Conservation (phyloP, 1,140 invertebrate species). For the Mya arenaria region DNA sequence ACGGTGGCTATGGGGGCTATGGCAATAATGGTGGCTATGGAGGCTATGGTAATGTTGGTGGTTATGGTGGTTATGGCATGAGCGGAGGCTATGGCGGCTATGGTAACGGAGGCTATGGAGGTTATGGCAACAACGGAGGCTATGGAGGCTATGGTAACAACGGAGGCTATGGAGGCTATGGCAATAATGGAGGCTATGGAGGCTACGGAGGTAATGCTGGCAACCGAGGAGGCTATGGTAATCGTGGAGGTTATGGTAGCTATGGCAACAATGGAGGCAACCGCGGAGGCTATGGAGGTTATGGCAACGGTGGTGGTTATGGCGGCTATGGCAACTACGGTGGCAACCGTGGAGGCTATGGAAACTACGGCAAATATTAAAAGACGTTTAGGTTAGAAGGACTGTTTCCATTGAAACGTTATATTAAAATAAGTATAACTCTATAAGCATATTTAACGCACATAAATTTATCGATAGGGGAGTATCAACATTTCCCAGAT, state of each 20-base stretch:
- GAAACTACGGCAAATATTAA: too few relatives aligned
- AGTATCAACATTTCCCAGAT: too few relatives aligned
- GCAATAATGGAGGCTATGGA: background rate
- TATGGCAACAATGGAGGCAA: background rate
- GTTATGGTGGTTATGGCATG: background rate
- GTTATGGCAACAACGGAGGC: background rate
- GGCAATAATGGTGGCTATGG: background rate
- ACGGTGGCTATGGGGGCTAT: background rate
- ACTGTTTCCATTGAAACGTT: too few relatives aligned
- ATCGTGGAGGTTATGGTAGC: background rate
- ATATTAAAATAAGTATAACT: too few relatives aligned
- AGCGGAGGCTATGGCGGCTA: background rate
- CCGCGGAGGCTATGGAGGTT: background rate
- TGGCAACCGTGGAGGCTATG: too few relatives aligned
- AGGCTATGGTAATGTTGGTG: background rate
- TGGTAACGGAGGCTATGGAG: background rate
- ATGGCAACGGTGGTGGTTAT: background rate
- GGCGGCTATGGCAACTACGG: too few relatives aligned
- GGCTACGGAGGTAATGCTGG: background rate
- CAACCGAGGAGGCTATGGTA: background rate
- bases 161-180: background rate
- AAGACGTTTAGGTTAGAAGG: too few relatives aligned
- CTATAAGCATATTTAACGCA: too few relatives aligned
- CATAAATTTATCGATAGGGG: too few relatives aligned
- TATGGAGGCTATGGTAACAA: background rate